A percentile compares a stretch with the other conserved stretches of the same genome.
phyloP scores from a whole-genome alignment of 2,797 vertebrate genomes.

The Alca torda region DNA sequence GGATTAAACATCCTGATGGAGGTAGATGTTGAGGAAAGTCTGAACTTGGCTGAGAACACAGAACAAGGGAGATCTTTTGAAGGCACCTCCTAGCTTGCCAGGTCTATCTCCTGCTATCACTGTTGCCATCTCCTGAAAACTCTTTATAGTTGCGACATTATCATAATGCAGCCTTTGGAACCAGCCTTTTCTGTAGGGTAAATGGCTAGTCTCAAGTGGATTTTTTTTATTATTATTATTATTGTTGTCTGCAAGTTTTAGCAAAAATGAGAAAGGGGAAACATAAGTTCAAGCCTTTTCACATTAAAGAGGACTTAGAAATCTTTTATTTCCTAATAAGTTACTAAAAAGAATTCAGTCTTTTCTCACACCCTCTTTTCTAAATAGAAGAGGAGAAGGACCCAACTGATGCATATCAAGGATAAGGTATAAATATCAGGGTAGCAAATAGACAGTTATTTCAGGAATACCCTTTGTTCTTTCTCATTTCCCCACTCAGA shows the following conservation, averaged over 20 bases:
- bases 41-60: not conserved
- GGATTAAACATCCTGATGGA: not conserved
- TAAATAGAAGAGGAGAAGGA: not conserved
- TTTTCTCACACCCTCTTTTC: not conserved
- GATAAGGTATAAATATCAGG: not conserved
- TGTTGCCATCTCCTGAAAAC: not conserved
- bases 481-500: not conserved
- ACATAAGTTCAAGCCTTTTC: not conserved
- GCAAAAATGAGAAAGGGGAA: not conserved
- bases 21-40: not conserved
- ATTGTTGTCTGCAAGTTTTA: not conserved
- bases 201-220: accelerated
- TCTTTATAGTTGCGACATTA: not conserved
- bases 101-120: not conserved
- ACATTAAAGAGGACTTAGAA: not conserved
- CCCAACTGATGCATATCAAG: not conserved
- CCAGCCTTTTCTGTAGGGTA: not conserved
- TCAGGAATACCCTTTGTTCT: not conserved
- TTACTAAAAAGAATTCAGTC: not conserved
- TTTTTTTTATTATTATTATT: not conserved
- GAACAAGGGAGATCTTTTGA: not conserved
- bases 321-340: not conserved
- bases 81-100: not conserved
- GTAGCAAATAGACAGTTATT: not conserved
- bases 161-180: not conserved